Base-by-base conservation (phyloP, 1,140 invertebrate genomes). In the Lithobius niger region DNA sequence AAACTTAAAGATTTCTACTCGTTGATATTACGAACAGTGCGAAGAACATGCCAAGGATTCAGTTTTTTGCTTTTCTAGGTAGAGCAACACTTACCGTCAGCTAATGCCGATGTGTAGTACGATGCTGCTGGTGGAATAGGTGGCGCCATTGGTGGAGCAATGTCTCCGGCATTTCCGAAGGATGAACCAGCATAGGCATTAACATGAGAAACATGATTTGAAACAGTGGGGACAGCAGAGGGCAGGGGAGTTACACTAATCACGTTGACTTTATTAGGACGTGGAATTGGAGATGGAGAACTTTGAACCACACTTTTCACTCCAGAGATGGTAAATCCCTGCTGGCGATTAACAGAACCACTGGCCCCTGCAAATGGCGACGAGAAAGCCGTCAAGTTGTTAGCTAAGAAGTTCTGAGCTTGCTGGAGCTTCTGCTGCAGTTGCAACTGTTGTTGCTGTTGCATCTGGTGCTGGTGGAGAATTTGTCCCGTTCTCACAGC, bases 21-120 rank as follows among this genome's bases (percentile, higher is more conserved):
- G n/a, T n/a, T n/a, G n/a, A n/a, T n/a, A n/a, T n/a, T n/a, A n/a
- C n/a, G n/a, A n/a, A n/a, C n/a, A n/a, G n/a, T n/a, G n/a, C n/a
- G n/a, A n/a, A n/a, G n/a, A n/a, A n/a, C n/a, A n/a, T n/a, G n/a
- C n/a, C n/a, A n/a, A n/a, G n/a, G n/a, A n/a, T 47, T 47, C 22
- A 47, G 10, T 47, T 13, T 10, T 47, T 10, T 10, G 13, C 10
- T 10, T 10, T 10, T 47, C 6, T 47, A 6, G 10, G 10, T 18
- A 15, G 19, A 15, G 13, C 10, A 15, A 47, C 4, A 6, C 44
- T 18, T 19, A 47, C 44, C 44, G 19, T 50, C 48, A 26, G 48
- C 48, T 26, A 50, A 19, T 50, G 48, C 48, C 27, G 48, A 50
- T 13, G 44, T 47, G 22, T 47, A 47, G 22, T 13, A 47, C 6